Base-by-base conservation (phyloP, 2,888 invertebrate species). In the Caenorhabditis becei region DNA sequence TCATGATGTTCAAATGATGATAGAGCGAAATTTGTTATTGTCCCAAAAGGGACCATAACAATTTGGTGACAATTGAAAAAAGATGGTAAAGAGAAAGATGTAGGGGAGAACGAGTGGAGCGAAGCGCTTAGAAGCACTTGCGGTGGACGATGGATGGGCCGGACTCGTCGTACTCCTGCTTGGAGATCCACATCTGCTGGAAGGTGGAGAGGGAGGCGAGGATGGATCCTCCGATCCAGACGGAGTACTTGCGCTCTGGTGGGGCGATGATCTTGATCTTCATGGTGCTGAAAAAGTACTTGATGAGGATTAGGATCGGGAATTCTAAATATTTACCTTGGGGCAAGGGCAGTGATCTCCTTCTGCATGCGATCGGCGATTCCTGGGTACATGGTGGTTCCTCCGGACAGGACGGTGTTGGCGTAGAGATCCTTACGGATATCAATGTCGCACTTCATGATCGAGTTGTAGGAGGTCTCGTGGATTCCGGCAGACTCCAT, bases 191-290 rank as follows among this genome's bases (percentile, higher is more conserved):
- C 94, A 96, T 96, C 92, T 95, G 95, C 92, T 95, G 95, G 94
- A 96, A 95, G 92, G 95, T 95, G 92, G 95, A 95, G 89, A 97
- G 93, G 7, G 96, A 96, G 72, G 96, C 96, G 91, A 97, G 93
- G 93, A 97, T 97, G 92, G 97, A 97, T 88, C 97, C 97, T 92
- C 97, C 97, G 94, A 97, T 97, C 97, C 97, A 97, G 89, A 97
- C 96, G 91, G 96, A 96, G 94, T 97, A 97, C 93, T 97, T 97
- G 92, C 97, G 94, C 94, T 97, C 97, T 85, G 96, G 90, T 95
- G 90, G 90, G 56, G 90, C 90, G 83, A 91, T 91, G 87, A 90
- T 90, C 85, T 90, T 90, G 91, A 94, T 94, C 92, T 94, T 94
- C 93, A 94, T 94, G 62, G 94, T 94, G 87, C 84, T 86, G 79